phyloP scores from a whole-genome alignment of 2,113 vertebrate genomes.

The Panthera uncia region DNA sequence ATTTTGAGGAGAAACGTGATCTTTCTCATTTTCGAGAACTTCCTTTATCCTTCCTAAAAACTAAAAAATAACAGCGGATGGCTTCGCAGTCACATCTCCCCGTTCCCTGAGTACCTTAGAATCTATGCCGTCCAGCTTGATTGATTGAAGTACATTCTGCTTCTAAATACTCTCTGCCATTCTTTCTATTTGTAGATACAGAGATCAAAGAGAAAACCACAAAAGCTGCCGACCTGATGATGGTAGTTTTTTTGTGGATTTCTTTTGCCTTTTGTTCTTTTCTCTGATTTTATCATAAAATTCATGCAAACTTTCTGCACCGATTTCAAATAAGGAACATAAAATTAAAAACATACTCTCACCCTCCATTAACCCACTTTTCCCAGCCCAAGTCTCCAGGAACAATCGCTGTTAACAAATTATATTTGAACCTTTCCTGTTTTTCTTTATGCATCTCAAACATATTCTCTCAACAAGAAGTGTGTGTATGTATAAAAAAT shows the following conservation, averaged over 20 bases:
- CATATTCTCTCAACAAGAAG: neutral
- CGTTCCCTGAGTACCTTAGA: neutral
- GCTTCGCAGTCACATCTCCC: neutral
- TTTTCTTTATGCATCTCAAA: neutral
- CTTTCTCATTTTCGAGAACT: conserved; percentile 30
- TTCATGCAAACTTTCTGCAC: neutral
- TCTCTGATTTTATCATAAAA: conserved; percentile 32
- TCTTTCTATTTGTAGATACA: neutral
- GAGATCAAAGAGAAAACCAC: conserved; percentile 60
- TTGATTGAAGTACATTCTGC: neutral
- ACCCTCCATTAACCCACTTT: neutral
- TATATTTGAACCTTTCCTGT: neutral
- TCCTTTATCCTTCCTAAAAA: conserved; percentile 53
- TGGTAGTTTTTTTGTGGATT: neutral
- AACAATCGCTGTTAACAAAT: neutral
- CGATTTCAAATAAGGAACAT: neutral
- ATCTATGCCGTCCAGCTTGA: conserved; percentile 5
- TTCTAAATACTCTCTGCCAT: neutral
- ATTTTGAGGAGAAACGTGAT: neutral
- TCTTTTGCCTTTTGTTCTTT: neutral
- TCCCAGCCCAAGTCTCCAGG: neutral
- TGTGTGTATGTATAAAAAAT: neutral
- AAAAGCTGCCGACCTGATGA: neutral
- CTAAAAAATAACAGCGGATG: conserved; percentile 39
- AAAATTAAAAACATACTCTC: neutral